Percentiles rank a stretch among this genome's conserved stretches.
Conservation (phyloP, 1,140 invertebrate species). For the Drosophila trapezifrons region DNA sequence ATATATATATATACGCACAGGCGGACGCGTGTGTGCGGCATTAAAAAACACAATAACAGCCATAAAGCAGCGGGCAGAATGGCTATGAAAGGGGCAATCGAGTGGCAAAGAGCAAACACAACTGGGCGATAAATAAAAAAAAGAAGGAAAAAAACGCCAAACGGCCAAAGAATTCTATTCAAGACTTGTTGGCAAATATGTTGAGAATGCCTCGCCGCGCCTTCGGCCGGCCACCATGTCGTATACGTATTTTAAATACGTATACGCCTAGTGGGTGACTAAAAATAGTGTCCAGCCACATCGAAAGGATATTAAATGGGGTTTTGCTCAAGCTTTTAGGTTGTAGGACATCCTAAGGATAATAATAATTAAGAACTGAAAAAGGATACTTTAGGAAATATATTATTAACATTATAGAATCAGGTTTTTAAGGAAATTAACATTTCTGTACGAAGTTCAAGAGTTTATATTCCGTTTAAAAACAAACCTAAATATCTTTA, state of each 20-base stretch:
- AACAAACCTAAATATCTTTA: not conserved
- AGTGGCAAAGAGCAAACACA: slow-evolving; percentile 29
- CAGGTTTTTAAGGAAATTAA: not conserved
- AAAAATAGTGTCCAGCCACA: slow-evolving; percentile 20
- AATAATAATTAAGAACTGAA: not conserved
- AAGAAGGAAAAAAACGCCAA: slow-evolving; percentile 5
- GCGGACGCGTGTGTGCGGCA: slow-evolving; percentile 23
- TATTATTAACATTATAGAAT: no score
- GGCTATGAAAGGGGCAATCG: slow-evolving; percentile 12
- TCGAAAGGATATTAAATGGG: slow-evolving; percentile 6
- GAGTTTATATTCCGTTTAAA: no score
- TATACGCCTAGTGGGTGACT: slow-evolving; percentile 1
- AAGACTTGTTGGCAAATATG: slow-evolving; percentile 19
- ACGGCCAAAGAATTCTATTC: slow-evolving; percentile 6
- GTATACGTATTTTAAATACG: slow-evolving; percentile 22
- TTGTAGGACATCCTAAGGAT: not conserved
- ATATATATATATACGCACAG: slow-evolving; percentile 1
- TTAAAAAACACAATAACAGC: slow-evolving; percentile 44
- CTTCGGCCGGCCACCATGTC: slow-evolving; percentile 2
- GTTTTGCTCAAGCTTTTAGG: not conserved
- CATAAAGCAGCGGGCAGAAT: slow-evolving; percentile 17
- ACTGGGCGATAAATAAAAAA: slow-evolving; percentile 39
- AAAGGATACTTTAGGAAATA: no score
- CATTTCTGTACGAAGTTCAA: no score
- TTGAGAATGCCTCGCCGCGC: slow-evolving; percentile 5